These are phyloP conservation scores for Dryoscopus gambensis DNA, from an alignment of 2,113 vertebrate species.

Conservation along the genomic window DNA sequence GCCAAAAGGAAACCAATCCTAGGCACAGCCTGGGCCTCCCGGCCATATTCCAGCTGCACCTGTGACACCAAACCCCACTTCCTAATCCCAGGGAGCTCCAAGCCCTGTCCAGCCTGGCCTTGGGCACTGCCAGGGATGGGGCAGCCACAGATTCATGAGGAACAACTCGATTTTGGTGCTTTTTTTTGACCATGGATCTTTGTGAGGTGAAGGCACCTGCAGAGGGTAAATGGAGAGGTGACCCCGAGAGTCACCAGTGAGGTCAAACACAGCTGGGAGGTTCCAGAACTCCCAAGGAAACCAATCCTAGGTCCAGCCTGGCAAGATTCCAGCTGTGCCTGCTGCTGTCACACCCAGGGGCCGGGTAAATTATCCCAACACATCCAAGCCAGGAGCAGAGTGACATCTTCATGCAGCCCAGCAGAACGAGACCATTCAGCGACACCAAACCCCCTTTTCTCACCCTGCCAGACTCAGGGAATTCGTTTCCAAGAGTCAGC, in stretches of 20 bases:
- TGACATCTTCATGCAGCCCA: not conserved
- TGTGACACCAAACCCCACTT: too few species aligned
- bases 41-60: too few species aligned
- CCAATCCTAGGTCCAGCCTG: accelerated
- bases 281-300: not conserved
- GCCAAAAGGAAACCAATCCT: too few species aligned
- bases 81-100: too few species aligned
- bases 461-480: not conserved
- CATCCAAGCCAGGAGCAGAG: not conserved
- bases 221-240: not conserved
- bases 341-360: not conserved
- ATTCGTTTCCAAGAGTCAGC: not conserved
- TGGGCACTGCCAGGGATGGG: too few species aligned
- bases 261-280: not conserved
- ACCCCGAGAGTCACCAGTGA: not conserved
- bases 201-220: not conserved
- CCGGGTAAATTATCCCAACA: not conserved
- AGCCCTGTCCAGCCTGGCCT: too few species aligned
- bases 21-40: too few species aligned
- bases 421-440: not conserved
- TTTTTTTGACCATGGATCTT: too few species aligned
- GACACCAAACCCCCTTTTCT: not conserved
- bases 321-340: not conserved
- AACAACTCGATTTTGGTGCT: too few species aligned
- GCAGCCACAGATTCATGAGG: too few species aligned